Evolutionary conservation across 2,888 invertebrate genomes (phyloP).

Genomic region (Plutella xylostella): DNA sequence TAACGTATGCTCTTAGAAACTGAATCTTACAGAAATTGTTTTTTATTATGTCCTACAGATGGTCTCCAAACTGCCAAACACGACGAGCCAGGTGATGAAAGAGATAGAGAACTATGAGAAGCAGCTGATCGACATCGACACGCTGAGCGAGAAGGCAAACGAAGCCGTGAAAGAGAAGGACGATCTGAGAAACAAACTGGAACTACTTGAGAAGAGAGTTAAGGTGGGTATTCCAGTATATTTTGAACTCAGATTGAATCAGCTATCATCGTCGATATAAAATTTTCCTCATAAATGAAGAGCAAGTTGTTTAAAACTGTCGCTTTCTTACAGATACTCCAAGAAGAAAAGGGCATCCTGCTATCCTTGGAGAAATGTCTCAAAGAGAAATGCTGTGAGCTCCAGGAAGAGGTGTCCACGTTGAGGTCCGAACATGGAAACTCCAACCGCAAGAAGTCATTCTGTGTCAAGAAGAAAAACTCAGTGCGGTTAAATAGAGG

Average conservation of each 20-base stretch:
- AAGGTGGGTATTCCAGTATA: conserved; percentile 66
- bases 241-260: background rate
- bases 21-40: too few relatives aligned
- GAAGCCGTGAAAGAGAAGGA: conserved; percentile 77
- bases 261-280: background rate
- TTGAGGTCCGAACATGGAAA: conserved; percentile 66
- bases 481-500: conserved; percentile 56
- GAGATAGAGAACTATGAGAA: conserved; percentile 84
- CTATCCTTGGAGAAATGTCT: conserved; percentile 79
- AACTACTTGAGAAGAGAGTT: conserved; percentile 77
- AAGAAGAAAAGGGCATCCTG: conserved; percentile 82
- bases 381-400: conserved; percentile 80
- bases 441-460: conserved; percentile 56
- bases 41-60: conserved; percentile 52
- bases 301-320: too few relatives aligned
- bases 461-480: conserved; percentile 63
- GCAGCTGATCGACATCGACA: conserved; percentile 84
- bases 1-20: too few relatives aligned
- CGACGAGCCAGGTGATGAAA: conserved; percentile 71
- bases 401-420: conserved; percentile 78
- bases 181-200: conserved; percentile 74
- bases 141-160: conserved; percentile 75
- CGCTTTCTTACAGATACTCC: conserved; percentile 69
- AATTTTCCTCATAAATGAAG: too few relatives aligned
- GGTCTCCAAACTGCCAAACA: conserved; percentile 72